Evolutionary conservation across 2,797 vertebrate species (phyloP).

Genomic region (Sebastes umbrosus): DNA sequence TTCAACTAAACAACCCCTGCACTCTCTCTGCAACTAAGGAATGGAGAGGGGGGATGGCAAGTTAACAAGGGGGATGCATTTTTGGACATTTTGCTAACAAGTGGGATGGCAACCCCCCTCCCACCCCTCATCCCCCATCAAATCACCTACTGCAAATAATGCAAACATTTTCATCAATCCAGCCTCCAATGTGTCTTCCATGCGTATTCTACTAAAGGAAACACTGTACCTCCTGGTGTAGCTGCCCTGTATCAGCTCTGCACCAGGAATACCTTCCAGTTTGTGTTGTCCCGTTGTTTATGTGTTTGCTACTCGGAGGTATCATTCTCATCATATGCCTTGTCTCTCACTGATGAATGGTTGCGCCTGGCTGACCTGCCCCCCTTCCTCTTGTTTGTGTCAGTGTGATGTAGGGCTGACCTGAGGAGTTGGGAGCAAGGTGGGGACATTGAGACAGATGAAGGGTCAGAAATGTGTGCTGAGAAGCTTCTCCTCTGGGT

Average conservation of each 20-base stretch:
- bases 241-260: not conserved
- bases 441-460: constrained; percentile 71
- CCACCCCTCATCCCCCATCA: not conserved
- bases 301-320: constrained; percentile 44
- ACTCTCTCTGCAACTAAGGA: too few species aligned
- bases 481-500: constrained; percentile 69
- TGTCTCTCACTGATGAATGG: constrained; percentile 73
- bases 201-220: not conserved
- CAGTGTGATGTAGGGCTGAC: constrained; percentile 69
- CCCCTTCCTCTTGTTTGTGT: constrained; percentile 47
- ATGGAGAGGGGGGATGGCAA: too few species aligned
- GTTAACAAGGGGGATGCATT: not conserved
- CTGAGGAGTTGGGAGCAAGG: constrained; percentile 45
- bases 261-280: not conserved
- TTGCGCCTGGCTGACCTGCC: constrained; percentile 28
- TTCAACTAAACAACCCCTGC: too few species aligned
- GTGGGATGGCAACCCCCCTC: too few species aligned
- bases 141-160: not conserved
- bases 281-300: constrained; percentile 36
- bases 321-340: constrained; percentile 62
- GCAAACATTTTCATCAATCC: not conserved
- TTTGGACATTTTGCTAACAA: too few species aligned
- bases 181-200: not conserved
- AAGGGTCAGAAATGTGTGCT: constrained; percentile 57
- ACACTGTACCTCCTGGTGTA: not conserved